Base-by-base conservation (phyloP, 2,888 invertebrate genomes). In the Syrphus vitripennis region DNA sequence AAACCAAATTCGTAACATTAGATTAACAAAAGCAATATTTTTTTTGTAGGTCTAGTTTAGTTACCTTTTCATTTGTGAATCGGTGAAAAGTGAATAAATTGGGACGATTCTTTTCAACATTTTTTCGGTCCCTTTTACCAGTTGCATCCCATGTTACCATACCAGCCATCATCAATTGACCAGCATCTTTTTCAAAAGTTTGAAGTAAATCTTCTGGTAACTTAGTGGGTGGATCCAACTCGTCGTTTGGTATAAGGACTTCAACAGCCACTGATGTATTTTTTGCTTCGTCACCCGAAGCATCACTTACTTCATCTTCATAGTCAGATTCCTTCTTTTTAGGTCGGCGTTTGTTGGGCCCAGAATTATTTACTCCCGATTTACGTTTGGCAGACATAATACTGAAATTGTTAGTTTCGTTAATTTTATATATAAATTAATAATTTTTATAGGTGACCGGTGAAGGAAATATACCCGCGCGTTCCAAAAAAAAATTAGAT, bases 81-180 rank as follows among this genome's bases (percentile, higher is more conserved):
- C 95, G 95, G 91, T 98, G 96, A 83, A 98, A 98, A 40, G 94
- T 94, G 93, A 95, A 97, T 31, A 98, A 92, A 92, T 96, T 97
- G 7, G 96, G 96, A 63, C 95, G 94, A 12, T 94, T 93, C 81
- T 94, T 94, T 31, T 90, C 89, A 3, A 92, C 91, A 89, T 97
- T 97, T 67, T 96, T 96, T 55, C 95, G 95, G 89, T 96, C 95
- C 78, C 96, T 95, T 80, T 97, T 95, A 0, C 97, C 97, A 74
- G 96, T 96, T 88, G 96, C 93, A 89, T 98, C 98, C 98, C 98
- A 98, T 89, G 98, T 97, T 0, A 97, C 96, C 89, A 96, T 95
- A 2, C 98, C 98, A 88, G 97, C 95, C 87, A 98, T 94, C 89
- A 98, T 90, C 80, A 98, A 92, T 72, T 95, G 94, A 7, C 97